Conservation (phyloP, 64 coral and sea anemone species). For the Trachythela sp. region DNA sequence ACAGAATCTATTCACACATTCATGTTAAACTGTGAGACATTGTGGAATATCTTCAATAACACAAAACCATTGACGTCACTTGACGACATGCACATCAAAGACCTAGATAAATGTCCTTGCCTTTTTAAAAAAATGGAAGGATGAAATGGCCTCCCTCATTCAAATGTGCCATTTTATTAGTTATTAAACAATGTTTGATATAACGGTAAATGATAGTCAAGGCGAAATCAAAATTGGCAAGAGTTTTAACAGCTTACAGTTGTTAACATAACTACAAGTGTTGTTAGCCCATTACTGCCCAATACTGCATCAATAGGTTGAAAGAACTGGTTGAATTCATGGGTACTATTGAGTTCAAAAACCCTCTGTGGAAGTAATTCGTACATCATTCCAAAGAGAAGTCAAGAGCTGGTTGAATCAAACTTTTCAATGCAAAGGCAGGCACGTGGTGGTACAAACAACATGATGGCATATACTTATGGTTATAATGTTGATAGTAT, state of each 20-base stretch:
- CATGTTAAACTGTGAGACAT: too few relatives aligned
- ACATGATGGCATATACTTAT: neutral
- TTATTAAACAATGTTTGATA: neutral
- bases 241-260: neutral
- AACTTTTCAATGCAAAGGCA: conserved; percentile 39
- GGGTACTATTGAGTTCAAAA: neutral
- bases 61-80: neutral
- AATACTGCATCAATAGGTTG: too few relatives aligned
- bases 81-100: neutral
- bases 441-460: conserved; percentile 37
- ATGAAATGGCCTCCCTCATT: neutral
- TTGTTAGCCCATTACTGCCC: too few relatives aligned
- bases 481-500: neutral
- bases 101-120: neutral
- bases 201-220: neutral
- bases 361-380: neutral
- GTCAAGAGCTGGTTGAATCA: neutral
- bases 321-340: too few relatives aligned
- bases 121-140: neutral
- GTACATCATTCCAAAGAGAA: neutral
- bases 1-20: too few relatives aligned
- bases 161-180: neutral
- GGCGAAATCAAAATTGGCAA: neutral
- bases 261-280: too few relatives aligned
- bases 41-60: neutral